Evolutionary conservation across 1,140 invertebrate species (phyloP).

Genomic region (Planococcus citri): DNA sequence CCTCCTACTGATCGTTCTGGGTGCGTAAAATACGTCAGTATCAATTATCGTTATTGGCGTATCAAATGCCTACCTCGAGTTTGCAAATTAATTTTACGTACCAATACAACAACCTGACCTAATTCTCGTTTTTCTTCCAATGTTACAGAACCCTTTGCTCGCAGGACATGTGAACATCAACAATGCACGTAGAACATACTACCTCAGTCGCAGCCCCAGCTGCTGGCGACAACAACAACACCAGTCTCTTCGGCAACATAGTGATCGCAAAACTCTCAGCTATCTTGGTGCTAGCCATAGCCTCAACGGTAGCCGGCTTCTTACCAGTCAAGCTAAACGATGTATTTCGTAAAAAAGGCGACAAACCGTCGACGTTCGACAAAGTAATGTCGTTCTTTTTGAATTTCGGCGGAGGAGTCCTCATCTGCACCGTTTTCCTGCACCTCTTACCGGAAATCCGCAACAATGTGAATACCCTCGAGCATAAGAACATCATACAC

Average conservation of each 20-base stretch:
- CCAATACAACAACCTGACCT: no score
- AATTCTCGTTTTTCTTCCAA: no score
- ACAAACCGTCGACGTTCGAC: conserved; percentile 15
- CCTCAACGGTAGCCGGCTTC: not conserved
- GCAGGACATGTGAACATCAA: no score
- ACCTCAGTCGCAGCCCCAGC: no score
- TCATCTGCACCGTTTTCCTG: conserved; percentile 77
- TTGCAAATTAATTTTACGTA: no score
- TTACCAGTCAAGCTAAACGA: not conserved
- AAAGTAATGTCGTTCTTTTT: conserved; percentile 37
- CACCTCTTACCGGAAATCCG: conserved; percentile 80
- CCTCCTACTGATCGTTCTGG: no score
- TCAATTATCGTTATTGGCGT: no score
- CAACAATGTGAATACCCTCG: conserved; percentile 34
- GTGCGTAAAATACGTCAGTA: no score
- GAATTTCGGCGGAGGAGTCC: conserved; percentile 80
- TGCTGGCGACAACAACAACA: no score
- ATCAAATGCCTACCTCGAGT: no score
- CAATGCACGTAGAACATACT: no score
- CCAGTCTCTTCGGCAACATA: not conserved
- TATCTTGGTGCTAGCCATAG: not conserved
- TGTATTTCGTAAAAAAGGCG: not conserved
- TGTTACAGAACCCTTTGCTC: no score
- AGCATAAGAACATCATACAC: not conserved
- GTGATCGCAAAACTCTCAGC: not conserved